phyloP scores from a whole-genome alignment of 2,113 vertebrate species.

The Lagopus leucura region DNA sequence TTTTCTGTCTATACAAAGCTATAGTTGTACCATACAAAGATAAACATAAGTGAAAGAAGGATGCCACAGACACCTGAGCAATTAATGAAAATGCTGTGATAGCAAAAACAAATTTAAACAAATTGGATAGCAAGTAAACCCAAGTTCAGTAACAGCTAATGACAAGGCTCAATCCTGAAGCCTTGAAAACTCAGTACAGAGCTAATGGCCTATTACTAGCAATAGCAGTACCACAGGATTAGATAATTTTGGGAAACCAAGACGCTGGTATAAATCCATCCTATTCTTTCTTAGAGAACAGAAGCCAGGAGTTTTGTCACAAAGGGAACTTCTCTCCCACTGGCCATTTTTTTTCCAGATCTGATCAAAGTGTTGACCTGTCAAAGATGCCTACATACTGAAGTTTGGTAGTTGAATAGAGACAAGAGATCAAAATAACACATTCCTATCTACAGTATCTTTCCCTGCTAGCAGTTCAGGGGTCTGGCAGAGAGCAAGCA shows the following conservation, averaged over 20 bases:
- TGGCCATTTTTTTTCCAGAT: neutral
- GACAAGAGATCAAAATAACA: neutral
- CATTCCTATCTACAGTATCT: neutral
- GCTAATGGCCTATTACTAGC: neutral
- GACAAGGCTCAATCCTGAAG: neutral
- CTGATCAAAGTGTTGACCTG: neutral
- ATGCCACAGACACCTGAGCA: neutral
- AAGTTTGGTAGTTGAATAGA: neutral
- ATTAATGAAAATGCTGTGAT: neutral
- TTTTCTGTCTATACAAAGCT: neutral
- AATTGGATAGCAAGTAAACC: neutral
- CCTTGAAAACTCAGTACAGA: neutral
- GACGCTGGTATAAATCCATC: neutral
- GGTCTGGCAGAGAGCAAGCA: neutral
- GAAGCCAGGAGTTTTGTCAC: neutral
- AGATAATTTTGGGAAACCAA: neutral
- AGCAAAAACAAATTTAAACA: neutral
- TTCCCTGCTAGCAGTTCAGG: neutral
- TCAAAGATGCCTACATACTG: neutral
- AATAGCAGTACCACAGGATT: neutral
- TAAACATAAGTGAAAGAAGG: slow-evolving; percentile 6
- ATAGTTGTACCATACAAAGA: neutral
- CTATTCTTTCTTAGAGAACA: neutral
- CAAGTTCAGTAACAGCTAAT: neutral
- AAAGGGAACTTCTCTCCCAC: neutral